Percentiles rank a stretch among this genome's conserved stretches.
phyloP scores from a whole-genome alignment of 1,140 invertebrate genomes.

The Nixonia krombeini region DNA sequence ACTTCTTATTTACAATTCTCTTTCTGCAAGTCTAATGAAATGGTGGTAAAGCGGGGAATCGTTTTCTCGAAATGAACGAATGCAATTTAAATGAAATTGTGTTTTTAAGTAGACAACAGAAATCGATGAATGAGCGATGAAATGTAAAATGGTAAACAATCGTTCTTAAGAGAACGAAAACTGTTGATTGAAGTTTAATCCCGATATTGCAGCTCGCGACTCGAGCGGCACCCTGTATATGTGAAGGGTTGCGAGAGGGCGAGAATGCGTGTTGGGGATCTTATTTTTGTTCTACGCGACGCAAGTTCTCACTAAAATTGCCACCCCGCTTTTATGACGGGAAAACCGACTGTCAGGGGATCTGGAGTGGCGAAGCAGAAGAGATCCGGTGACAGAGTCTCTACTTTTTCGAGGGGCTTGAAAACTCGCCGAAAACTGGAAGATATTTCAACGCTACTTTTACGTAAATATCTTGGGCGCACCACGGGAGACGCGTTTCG shows the following conservation, averaged over 20 bases:
- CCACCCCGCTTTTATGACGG: slow-evolving; percentile 46
- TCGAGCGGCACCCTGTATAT: slow-evolving; percentile 41
- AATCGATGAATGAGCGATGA: no score
- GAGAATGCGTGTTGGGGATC: slow-evolving; percentile 39
- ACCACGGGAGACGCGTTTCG: background rate
- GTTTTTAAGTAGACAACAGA: no score
- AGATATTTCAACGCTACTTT: slow-evolving; percentile 17
- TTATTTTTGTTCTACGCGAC: slow-evolving; percentile 45
- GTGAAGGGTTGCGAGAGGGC: slow-evolving; percentile 42
- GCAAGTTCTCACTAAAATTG: slow-evolving; percentile 49
- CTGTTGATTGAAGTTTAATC: background rate
- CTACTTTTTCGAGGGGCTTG: slow-evolving; percentile 47
- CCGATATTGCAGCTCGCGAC: slow-evolving; percentile 17
- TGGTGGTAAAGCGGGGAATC: no score
- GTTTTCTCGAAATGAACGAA: no score
- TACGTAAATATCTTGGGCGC: slow-evolving; percentile 24
- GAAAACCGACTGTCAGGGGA: slow-evolving; percentile 46
- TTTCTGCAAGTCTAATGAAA: no score
- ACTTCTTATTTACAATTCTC: no score
- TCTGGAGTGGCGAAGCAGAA: slow-evolving; percentile 46
- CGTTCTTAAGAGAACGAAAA: background rate
- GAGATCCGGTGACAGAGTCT: slow-evolving; percentile 45
- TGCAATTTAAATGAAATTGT: no score
- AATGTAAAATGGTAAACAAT: no score
- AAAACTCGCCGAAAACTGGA: slow-evolving; percentile 44